phyloP scores from a whole-genome alignment of 2,113 vertebrate species.

The Quiscalus mexicanus region DNA sequence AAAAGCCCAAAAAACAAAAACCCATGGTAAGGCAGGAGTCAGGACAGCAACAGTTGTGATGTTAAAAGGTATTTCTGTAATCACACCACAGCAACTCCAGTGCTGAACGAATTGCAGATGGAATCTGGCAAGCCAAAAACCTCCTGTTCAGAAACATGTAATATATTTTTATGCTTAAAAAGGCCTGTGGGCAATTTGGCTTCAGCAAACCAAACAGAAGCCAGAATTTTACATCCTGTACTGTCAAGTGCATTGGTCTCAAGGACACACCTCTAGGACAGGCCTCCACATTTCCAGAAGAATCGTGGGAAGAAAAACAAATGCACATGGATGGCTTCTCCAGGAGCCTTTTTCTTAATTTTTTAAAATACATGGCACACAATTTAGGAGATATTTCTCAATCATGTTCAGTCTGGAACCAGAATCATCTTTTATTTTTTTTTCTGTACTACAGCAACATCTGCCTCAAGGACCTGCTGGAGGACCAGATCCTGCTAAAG shows the following conservation, averaged over 20 bases:
- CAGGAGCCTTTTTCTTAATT: background rate
- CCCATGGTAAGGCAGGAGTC: fast-evolving
- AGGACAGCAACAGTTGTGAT: background rate
- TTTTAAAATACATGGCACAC: background rate
- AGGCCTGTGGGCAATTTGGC: background rate
- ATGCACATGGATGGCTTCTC: background rate
- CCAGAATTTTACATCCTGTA: background rate
- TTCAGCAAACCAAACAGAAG: background rate
- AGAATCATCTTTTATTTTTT: background rate
- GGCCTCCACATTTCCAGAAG: background rate
- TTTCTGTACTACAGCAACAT: background rate
- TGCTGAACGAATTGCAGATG: background rate
- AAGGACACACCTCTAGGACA: background rate
- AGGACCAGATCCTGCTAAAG: background rate
- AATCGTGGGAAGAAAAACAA: background rate
- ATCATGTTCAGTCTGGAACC: background rate
- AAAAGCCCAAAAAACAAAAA: background rate
- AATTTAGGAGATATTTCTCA: background rate
- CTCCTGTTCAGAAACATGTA: background rate
- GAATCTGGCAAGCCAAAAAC: background rate
- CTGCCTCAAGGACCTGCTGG: background rate
- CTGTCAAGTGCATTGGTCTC: background rate
- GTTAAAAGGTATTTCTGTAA: background rate
- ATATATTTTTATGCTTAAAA: background rate
- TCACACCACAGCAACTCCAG: background rate